Conservation (phyloP, 1,140 invertebrate species). For the Trichonephila inaurata region DNA sequence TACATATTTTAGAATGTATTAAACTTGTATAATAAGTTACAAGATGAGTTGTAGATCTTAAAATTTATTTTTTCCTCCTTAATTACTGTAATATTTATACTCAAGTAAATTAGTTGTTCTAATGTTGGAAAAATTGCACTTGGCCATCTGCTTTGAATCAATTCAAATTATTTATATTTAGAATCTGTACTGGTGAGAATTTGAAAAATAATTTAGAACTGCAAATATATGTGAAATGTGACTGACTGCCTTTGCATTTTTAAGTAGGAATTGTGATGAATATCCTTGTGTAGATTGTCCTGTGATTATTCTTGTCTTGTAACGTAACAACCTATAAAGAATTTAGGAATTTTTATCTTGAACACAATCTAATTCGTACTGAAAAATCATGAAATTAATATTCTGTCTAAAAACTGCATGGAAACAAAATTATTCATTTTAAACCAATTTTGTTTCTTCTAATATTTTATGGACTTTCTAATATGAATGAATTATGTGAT, state of each 20-base stretch:
- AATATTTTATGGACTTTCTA: neutral
- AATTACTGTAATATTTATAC: too few relatives aligned
- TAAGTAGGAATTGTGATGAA: conserved; percentile 36
- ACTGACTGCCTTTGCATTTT: conserved; percentile 19
- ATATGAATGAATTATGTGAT: neutral
- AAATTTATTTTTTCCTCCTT: too few relatives aligned
- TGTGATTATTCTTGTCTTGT: neutral
- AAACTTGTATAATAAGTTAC: too few relatives aligned
- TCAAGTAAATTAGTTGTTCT: too few relatives aligned
- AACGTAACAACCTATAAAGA: neutral
- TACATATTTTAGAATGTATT: too few relatives aligned
- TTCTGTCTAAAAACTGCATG: neutral
- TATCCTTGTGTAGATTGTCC: neutral
- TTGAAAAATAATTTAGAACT: conserved; percentile 39
- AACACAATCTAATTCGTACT: too few relatives aligned
- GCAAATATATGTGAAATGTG: neutral
- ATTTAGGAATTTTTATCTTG: too few relatives aligned
- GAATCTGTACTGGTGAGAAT: conserved; percentile 41
- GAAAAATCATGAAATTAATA: too few relatives aligned
- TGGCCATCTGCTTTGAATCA: neutral
- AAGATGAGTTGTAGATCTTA: too few relatives aligned
- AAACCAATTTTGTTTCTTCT: neutral
- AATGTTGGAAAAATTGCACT: neutral
- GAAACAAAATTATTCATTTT: conserved; percentile 2
- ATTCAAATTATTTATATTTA: conserved; percentile 36